Conservation (phyloP, 2,113 vertebrate species). For the Tupaia chinensis region DNA sequence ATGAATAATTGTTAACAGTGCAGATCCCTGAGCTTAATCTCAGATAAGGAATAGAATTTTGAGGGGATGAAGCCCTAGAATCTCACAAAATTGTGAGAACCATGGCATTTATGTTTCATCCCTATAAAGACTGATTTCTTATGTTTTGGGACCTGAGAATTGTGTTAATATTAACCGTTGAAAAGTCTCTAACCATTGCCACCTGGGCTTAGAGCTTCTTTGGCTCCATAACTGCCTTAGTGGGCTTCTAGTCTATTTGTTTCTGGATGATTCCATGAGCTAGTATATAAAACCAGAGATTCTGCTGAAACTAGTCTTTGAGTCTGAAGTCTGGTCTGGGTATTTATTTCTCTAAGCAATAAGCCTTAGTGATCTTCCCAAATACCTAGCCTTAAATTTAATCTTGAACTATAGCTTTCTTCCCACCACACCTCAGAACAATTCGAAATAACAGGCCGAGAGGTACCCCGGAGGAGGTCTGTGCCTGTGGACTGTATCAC, state of each 20-base stretch:
- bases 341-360: slow-evolving; percentile 23
- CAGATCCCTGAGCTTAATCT: not conserved
- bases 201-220: slow-evolving; percentile 2
- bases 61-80: slow-evolving; percentile 17
- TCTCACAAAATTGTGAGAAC: slow-evolving; percentile 4
- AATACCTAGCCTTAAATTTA: not conserved
- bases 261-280: not conserved
- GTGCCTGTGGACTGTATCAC: not conserved
- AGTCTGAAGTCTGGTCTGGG: not conserved
- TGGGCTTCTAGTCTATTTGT: slow-evolving; percentile 1
- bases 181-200: not conserved
- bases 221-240: not conserved
- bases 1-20: not conserved
- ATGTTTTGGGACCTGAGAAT: slow-evolving; percentile 28
- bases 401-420: not conserved
- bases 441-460: not conserved
- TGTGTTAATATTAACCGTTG: not conserved
- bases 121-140: not conserved
- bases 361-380: not conserved
- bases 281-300: slow-evolving; percentile 7
- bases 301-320: not conserved
- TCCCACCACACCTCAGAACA: not conserved
- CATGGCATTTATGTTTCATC: not conserved
- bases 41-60: not conserved
- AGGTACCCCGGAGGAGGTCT: not conserved